Percentiles rank a stretch among this genome's conserved stretches.
Evolutionary conservation across 2,113 vertebrate species (phyloP).

Genomic region (Pseudorhombus dupliciocellatus): DNA sequence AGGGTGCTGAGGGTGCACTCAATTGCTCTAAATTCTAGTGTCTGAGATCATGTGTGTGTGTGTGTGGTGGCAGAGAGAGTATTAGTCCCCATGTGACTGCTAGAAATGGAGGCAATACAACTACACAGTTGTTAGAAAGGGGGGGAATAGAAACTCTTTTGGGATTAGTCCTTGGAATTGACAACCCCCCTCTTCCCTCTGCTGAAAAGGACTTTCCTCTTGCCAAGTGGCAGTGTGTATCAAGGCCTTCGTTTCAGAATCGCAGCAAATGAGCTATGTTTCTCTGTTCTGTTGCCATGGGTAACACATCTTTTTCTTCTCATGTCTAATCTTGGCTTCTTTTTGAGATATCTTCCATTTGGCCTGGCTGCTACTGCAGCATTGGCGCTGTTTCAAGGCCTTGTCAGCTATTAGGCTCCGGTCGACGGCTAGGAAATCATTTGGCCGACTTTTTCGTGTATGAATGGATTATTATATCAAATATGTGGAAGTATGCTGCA

Average conservation of each 20-base stretch:
- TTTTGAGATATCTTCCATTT: constrained; percentile 68
- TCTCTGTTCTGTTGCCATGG: constrained; percentile 82
- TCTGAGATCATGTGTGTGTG: constrained; percentile 7
- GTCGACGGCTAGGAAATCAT: constrained; percentile 35
- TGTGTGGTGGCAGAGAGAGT: constrained; percentile 20
- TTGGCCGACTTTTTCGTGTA: constrained; percentile 17
- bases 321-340: constrained; percentile 74
- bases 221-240: constrained; percentile 73
- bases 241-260: constrained; percentile 70
- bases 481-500: not conserved
- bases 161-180: constrained; percentile 64
- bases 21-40: constrained; percentile 46
- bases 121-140: constrained; percentile 34
- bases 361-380: constrained; percentile 60
- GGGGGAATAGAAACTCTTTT: constrained; percentile 49
- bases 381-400: constrained; percentile 52
- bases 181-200: constrained; percentile 43
- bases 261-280: constrained; percentile 75
- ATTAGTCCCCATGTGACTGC: constrained; percentile 33
- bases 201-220: constrained; percentile 70
- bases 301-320: constrained; percentile 76
- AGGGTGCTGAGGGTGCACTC: constrained; percentile 38
- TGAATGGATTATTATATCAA: constrained; percentile 28
- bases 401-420: constrained; percentile 56
- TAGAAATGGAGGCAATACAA: constrained; percentile 30